phyloP scores from a whole-genome alignment of 2,888 invertebrate genomes.

The Pogonocherus hispidulus region DNA sequence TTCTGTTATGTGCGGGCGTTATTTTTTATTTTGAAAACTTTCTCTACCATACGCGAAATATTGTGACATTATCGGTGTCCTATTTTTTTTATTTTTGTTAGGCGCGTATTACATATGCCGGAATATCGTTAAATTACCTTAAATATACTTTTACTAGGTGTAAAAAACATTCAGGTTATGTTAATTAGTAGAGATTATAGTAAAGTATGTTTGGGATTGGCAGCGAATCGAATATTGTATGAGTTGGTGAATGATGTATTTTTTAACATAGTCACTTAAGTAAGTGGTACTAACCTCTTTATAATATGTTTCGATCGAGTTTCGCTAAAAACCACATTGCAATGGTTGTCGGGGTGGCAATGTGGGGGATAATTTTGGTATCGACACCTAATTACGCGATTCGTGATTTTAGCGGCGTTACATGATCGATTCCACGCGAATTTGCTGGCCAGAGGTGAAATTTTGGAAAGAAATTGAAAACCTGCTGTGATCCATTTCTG shows the following conservation, averaged over 20 bases:
- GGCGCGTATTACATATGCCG: background rate
- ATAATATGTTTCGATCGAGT: conserved; percentile 39
- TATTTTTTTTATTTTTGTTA: conserved; percentile 22
- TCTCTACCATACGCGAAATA: conserved; percentile 22
- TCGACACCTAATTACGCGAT: conserved; percentile 57
- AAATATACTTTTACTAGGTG: background rate
- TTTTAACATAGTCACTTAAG: conserved; percentile 29
- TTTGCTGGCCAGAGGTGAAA: conserved; percentile 33
- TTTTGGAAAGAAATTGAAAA: conserved; percentile 35
- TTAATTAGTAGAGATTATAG: conserved; percentile 21
- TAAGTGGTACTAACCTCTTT: conserved; percentile 34
- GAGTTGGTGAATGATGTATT: conserved; percentile 37
- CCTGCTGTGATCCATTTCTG: conserved; percentile 38
- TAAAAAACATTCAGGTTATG: conserved; percentile 24
- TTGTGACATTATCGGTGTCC: conserved; percentile 26
- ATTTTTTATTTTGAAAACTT: conserved; percentile 28
- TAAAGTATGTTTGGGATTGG: conserved; percentile 8
- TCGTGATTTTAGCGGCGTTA: conserved; percentile 61
- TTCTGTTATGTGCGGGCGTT: conserved; percentile 33
- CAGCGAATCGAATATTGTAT: conserved; percentile 39
- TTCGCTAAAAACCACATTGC: conserved; percentile 53
- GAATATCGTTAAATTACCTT: background rate
- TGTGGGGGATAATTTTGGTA: conserved; percentile 52
- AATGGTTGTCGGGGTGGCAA: conserved; percentile 51
- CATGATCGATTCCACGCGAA: conserved; percentile 42